Evolutionary conservation across 2,888 invertebrate genomes (phyloP).

Genomic region (Cactoblastis cactorum): DNA sequence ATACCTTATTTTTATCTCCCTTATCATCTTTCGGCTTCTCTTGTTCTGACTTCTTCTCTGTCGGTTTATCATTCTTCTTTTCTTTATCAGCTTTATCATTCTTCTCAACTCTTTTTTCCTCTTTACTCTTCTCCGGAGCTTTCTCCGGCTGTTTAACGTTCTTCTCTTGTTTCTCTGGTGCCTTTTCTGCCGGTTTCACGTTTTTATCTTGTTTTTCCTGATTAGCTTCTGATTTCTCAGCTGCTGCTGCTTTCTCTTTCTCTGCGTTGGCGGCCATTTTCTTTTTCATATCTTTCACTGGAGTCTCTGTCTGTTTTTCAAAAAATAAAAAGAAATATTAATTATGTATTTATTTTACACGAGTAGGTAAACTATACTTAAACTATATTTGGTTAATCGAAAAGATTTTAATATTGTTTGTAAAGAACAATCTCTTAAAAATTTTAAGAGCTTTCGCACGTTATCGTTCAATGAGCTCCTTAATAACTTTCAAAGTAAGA

Average conservation of each 20-base stretch:
- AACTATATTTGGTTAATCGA: too few relatives aligned
- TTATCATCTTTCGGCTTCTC: conserved; percentile 37
- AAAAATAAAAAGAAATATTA: too few relatives aligned
- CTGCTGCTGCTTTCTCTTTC: conserved; percentile 56
- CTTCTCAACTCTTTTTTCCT: conserved; percentile 20
- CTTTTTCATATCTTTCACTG: conserved; percentile 71
- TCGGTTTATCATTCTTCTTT: conserved; percentile 25
- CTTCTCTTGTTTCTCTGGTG: conserved; percentile 28
- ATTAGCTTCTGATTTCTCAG: conserved; percentile 48
- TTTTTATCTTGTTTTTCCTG: conserved; percentile 29
- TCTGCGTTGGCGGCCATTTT: conserved; percentile 67
- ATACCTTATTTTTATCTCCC: conserved; percentile 54
- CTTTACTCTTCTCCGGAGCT: conserved; percentile 18
- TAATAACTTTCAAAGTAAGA: too few relatives aligned
- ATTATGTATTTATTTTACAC: too few relatives aligned
- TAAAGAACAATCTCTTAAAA: too few relatives aligned
- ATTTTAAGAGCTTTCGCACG: too few relatives aligned
- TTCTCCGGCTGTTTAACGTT: conserved; percentile 31
- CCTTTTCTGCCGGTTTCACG: conserved; percentile 37
- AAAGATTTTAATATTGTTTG: too few relatives aligned
- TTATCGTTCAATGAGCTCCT: too few relatives aligned
- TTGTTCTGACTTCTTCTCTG: conserved; percentile 22
- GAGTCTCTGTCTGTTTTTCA: conserved; percentile 47
- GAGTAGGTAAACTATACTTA: too few relatives aligned
- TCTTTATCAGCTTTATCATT: conserved; percentile 23